These are phyloP conservation scores for Mionectes olivaceus DNA, from an alignment of 2,797 vertebrate species.

Conservation along the genomic window DNA sequence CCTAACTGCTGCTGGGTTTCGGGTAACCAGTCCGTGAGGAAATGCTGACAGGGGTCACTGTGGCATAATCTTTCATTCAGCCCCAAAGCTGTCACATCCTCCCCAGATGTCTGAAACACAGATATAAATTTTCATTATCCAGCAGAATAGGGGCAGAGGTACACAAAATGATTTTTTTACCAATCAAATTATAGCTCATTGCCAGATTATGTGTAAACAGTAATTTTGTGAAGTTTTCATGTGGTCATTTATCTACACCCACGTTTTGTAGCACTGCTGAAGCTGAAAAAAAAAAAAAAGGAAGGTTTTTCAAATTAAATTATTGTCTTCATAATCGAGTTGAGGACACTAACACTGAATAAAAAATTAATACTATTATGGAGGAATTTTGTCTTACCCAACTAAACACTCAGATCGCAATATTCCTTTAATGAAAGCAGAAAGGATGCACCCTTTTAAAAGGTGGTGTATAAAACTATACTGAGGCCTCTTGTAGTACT, in stretches of 20 bases:
- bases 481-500: neutral
- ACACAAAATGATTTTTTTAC: constrained; percentile 88
- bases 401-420: constrained; percentile 51
- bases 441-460: constrained; percentile 21
- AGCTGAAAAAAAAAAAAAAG: constrained; percentile 72
- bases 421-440: constrained; percentile 62
- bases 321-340: constrained; percentile 81
- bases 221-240: constrained; percentile 87
- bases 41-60: constrained; percentile 88
- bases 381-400: constrained; percentile 70
- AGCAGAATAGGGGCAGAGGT: constrained; percentile 86
- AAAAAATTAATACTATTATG: constrained; percentile 77
- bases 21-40: constrained; percentile 84
- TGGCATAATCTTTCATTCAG: constrained; percentile 88
- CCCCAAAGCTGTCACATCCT: constrained; percentile 87
- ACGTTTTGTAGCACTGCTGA: constrained; percentile 72
- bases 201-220: constrained; percentile 84
- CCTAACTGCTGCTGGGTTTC: constrained; percentile 82
- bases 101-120: constrained; percentile 86
- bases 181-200: constrained; percentile 87
- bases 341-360: constrained; percentile 77
- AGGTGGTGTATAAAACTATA: neutral
- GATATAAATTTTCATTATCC: constrained; percentile 91
- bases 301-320: constrained; percentile 79
- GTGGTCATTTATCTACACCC: constrained; percentile 85